Evolutionary conservation across 1,140 invertebrate genomes (phyloP), one percentile per base, ranked within the genome.

Genomic region (Drosophila tsacasi): DNA sequence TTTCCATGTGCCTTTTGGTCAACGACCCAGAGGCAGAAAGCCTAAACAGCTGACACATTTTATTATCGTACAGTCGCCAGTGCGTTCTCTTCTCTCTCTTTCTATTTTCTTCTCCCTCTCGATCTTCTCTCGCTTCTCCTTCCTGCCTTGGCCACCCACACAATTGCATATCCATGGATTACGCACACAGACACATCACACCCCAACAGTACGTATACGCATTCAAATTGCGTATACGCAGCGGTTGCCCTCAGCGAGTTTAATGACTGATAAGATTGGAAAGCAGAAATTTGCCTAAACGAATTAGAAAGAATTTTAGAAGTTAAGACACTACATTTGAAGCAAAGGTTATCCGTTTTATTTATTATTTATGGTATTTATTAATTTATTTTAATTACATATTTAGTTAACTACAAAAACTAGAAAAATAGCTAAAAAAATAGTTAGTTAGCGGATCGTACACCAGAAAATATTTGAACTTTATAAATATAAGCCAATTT

Each of bases 241-340:
- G 58, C 46, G 60, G 19, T 58, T 59, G 49, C 37, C 27, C 55
- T 74, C 72, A 57, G 39, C 37, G 76, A 89, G 84, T 90, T 89
- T 84, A 89, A 89, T 89, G 84, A 89, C 84, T 89, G 84, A 87
- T 87, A 87, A 87, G 65, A 71, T 54, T 60, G 21, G 64, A 73
- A 64, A 73, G 66, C 50, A 40, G 40, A 54, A 72, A 66, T 68
- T 69, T 60, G 73, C 46, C 57, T 46, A 81, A 73, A 76, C 13
- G 44, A 68, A 44, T 69, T 17, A 77, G n/a, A 68, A 49, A 55
- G 54, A 40, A 23, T 35, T 59, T 10, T 17, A n/a, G 25, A 66
- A 25, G 35, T 25, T 49, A 25, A 49, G 23, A 15, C 15, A 17
- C n/a, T 19, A 19, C 13, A 37, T 37, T 13, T 37, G 4, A 37